Percentiles rank a stretch among this genome's conserved stretches.
Conservation (phyloP, 92 coral and sea anemone genomes). For the Porites evermanni region DNA sequence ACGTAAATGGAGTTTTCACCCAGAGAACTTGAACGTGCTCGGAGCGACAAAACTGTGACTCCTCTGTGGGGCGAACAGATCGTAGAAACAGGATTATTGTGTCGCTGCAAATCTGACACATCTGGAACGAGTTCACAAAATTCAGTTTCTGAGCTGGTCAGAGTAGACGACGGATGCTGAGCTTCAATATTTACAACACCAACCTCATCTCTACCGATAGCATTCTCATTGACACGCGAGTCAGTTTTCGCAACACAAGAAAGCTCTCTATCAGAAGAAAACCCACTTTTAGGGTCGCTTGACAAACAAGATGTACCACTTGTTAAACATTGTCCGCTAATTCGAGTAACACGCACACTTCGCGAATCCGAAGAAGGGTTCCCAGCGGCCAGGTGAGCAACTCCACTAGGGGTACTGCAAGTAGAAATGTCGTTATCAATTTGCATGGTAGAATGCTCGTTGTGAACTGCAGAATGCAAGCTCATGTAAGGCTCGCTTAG, state of each 20-base stretch:
- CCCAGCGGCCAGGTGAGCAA: background rate
- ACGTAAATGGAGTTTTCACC: slow-evolving; percentile 47
- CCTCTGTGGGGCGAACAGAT: background rate
- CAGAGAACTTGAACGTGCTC: slow-evolving; percentile 18
- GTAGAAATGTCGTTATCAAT: background rate
- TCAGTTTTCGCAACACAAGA: background rate
- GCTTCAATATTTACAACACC: background rate
- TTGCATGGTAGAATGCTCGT: background rate
- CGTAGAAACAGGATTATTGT: background rate
- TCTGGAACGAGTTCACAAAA: background rate
- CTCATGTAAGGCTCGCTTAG: background rate
- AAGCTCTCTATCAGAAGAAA: background rate
- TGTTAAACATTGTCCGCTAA: background rate
- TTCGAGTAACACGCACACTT: background rate
- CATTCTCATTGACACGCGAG: background rate
- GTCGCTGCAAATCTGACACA: background rate
- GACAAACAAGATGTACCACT: slow-evolving; percentile 28
- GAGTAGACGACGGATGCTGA: background rate
- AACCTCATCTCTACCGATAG: background rate
- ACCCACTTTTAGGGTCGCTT: background rate
- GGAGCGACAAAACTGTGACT: slow-evolving; percentile 23
- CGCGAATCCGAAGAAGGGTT: slow-evolving; percentile 11
- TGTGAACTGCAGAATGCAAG: background rate
- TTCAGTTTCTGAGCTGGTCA: slow-evolving; percentile 8
- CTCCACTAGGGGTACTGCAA: slow-evolving; percentile 15